These are phyloP conservation scores for Glaucomys volans DNA, from an alignment of 2,113 vertebrate species.

Conservation along the genomic window DNA sequence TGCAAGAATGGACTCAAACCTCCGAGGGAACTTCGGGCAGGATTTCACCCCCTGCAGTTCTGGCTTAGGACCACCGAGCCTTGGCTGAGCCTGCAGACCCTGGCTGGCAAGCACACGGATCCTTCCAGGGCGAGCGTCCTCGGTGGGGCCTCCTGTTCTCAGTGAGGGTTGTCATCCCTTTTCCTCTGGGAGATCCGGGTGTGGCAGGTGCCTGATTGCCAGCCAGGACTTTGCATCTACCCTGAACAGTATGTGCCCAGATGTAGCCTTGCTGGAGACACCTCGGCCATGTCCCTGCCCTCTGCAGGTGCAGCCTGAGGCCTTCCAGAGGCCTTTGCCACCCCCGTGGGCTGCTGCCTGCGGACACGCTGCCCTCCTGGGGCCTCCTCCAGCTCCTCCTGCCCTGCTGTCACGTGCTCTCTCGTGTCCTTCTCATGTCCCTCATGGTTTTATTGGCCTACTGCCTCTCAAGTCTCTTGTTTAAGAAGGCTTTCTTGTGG, in stretches of 20 bases:
- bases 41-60: background rate
- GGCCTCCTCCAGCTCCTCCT: background rate
- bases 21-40: background rate
- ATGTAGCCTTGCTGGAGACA: background rate
- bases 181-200: slow-evolving; percentile 40
- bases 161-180: background rate
- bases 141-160: background rate
- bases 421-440: accelerated
- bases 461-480: background rate
- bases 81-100: background rate
- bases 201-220: background rate
- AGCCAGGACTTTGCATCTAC: background rate
- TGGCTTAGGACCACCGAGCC: slow-evolving; percentile 59
- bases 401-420: background rate
- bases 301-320: background rate
- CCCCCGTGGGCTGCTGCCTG: too few relatives aligned
- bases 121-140: slow-evolving; percentile 37
- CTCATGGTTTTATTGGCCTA: background rate
- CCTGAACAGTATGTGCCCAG: background rate
- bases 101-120: background rate
- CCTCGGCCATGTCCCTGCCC: background rate
- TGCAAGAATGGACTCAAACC: background rate
- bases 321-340: background rate
- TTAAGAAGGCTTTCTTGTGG: background rate
- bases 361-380: background rate